Percentiles rank a stretch among this genome's conserved stretches.
Evolutionary conservation across 2,797 vertebrate genomes (phyloP).

Genomic region (Acridotheres tristis): DNA sequence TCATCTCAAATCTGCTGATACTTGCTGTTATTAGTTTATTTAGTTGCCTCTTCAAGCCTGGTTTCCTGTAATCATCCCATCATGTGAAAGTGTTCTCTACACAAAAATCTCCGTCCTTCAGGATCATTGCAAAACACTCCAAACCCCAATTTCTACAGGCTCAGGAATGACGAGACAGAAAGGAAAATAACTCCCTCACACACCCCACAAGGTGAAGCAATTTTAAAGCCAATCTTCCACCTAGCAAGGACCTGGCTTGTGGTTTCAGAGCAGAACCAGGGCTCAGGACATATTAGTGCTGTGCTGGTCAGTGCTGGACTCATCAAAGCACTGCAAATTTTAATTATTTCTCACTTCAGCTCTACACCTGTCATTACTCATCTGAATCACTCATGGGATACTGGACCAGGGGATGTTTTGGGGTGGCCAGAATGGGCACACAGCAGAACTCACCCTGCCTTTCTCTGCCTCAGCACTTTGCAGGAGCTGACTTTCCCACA

Average conservation of each 20-base stretch:
- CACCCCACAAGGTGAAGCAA: slow-evolving; percentile 12
- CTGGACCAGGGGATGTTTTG: not conserved
- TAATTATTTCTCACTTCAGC: slow-evolving; percentile 24
- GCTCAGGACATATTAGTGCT: not conserved
- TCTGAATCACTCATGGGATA: not conserved
- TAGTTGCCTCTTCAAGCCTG: not conserved
- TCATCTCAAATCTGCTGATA: slow-evolving; percentile 45
- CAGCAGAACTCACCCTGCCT: not conserved
- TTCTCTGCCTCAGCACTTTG: slow-evolving; percentile 33
- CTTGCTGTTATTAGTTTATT: slow-evolving; percentile 16
- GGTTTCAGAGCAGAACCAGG: not conserved
- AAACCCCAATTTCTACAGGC: not conserved
- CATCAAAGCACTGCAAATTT: slow-evolving; percentile 12
- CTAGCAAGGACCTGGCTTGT: not conserved
- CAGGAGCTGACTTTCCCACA: slow-evolving; percentile 16
- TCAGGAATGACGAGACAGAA: not conserved
- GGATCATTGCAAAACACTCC: not conserved
- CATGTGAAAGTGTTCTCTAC: not conserved
- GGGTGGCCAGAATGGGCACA: not conserved
- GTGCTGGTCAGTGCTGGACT: not conserved
- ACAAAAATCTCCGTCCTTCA: not conserved
- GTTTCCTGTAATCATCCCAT: not conserved
- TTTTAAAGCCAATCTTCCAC: not conserved
- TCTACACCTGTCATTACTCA: not conserved
- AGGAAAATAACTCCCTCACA: not conserved